Percentiles rank a stretch among this genome's conserved stretches.
Evolutionary conservation across 2,113 vertebrate genomes (phyloP).

Genomic region (Craseonycteris thonglongyai): DNA sequence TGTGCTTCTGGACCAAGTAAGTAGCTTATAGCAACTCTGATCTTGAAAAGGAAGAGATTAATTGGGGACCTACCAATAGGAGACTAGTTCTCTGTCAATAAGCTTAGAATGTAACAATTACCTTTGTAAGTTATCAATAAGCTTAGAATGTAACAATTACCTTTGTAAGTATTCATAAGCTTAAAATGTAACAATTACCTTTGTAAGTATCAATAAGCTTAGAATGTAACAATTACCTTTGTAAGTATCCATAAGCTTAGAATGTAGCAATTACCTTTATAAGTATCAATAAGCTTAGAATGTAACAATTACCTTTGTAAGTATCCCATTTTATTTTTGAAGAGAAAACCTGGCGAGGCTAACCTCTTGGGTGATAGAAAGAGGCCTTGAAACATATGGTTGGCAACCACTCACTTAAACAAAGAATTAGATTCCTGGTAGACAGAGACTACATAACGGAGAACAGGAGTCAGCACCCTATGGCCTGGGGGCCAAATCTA

Average conservation of each 20-base stretch:
- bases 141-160: no score
- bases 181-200: neutral
- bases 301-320: no score
- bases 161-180: neutral
- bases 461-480: neutral
- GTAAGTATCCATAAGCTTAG: neutral
- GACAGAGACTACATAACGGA: neutral
- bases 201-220: no score
- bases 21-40: neutral
- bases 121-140: no score
- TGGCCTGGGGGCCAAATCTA: neutral
- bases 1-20: neutral
- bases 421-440: neutral
- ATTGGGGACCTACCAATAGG: neutral
- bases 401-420: neutral
- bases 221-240: no score
- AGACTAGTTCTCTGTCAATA: neutral
- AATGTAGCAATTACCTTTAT: neutral
- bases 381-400: neutral
- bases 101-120: neutral
- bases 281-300: no score
- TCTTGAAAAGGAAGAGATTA: neutral
- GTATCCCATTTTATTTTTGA: neutral
- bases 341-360: conserved; percentile 18
- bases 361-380: neutral